These are phyloP conservation scores for Zaprionus lineosus DNA, from an alignment of 2,888 invertebrate species.

Conservation along the genomic window DNA sequence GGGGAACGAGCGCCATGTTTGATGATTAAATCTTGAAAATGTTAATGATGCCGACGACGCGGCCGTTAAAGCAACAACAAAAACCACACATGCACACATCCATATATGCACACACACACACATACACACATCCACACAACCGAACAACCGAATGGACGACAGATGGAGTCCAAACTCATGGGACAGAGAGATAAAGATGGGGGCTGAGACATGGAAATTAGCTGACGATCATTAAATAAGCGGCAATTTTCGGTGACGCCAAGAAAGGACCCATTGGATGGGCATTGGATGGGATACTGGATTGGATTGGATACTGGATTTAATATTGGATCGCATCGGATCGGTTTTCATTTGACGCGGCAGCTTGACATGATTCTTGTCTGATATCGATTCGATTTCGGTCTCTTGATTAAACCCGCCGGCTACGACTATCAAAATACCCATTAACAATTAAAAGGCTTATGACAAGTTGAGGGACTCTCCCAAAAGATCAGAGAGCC, in stretches of 20 bases:
- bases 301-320: constrained; percentile 4
- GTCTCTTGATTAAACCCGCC: constrained; percentile 47
- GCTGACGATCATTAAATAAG: constrained; percentile 74
- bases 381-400: constrained; percentile 39
- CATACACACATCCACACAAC: constrained; percentile 7
- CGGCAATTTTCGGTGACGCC: constrained; percentile 69
- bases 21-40: constrained; percentile 80
- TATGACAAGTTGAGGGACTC: constrained; percentile 66
- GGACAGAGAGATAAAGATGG: background rate
- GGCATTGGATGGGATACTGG: background rate
- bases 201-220: constrained; percentile 66
- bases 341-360: constrained; percentile 76
- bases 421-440: constrained; percentile 59
- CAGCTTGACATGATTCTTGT: constrained; percentile 42
- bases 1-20: constrained; percentile 73
- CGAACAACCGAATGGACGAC: constrained; percentile 19
- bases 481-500: background rate
- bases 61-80: constrained; percentile 53
- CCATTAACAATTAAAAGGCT: constrained; percentile 72
- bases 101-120: constrained; percentile 9
- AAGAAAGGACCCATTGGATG: constrained; percentile 45
- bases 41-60: constrained; percentile 74
- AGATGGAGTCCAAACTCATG: constrained; percentile 42
- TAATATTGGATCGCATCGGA: constrained; percentile 31
- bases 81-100: constrained; percentile 4